A percentile compares a stretch with the other conserved stretches of the same genome.
Conservation (phyloP, 2,888 invertebrate species). For the Limnephilus rhombicus region DNA sequence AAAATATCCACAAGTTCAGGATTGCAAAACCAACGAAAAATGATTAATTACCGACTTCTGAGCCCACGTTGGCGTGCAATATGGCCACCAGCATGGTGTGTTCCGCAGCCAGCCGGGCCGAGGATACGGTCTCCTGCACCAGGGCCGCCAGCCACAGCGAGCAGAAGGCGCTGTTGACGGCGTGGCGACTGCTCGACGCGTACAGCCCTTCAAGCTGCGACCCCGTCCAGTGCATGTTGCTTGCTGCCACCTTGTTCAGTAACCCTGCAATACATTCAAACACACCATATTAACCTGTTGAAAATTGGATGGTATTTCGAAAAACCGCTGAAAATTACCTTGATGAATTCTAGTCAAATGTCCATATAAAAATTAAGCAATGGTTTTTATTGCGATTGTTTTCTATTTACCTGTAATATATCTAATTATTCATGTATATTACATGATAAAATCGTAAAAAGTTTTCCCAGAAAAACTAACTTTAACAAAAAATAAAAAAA, state of each 20-base stretch:
- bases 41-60: slow-evolving; percentile 86
- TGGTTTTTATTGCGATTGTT: no score
- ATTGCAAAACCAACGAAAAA: neutral
- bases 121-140: slow-evolving; percentile 79
- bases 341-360: no score
- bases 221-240: slow-evolving; percentile 91
- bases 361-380: no score
- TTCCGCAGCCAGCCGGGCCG: slow-evolving; percentile 89
- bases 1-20: no score
- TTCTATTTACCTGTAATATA: no score
- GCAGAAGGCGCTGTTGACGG: slow-evolving; percentile 87
- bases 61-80: slow-evolving; percentile 93
- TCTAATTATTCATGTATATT: no score
- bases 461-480: no score
- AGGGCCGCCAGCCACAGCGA: slow-evolving; percentile 85
- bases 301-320: no score
- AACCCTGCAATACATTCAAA: slow-evolving; percentile 74
- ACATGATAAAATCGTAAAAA: no score
- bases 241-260: slow-evolving; percentile 91
- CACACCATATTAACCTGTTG: neutral
- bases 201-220: slow-evolving; percentile 89
- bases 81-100: slow-evolving; percentile 90
- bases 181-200: slow-evolving; percentile 86
- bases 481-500: no score
- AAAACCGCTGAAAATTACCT: no score